phyloP scores from a whole-genome alignment of 2,797 vertebrate species.

The Limnodromus scolopaceus region DNA sequence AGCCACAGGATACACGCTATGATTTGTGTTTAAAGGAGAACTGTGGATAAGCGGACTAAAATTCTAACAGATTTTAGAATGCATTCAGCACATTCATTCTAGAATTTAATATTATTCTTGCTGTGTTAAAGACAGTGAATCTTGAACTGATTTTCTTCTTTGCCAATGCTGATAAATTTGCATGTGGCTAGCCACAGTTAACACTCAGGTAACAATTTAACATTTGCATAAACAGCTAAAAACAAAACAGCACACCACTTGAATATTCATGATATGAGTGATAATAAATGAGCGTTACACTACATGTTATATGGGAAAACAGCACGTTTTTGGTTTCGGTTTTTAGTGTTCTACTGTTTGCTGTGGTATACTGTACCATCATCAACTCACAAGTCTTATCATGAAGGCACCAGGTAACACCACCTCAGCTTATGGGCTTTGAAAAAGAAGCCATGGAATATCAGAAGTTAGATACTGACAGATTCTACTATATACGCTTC shows the following conservation, averaged over 20 bases:
- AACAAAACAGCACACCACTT: not conserved
- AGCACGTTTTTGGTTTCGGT: not conserved
- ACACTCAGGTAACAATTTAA: not conserved
- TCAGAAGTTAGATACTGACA: slow-evolving; percentile 34
- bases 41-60: not conserved
- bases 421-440: slow-evolving; percentile 68
- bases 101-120: not conserved
- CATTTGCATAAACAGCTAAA: not conserved
- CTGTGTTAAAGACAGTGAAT: not conserved
- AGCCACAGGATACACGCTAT: not conserved
- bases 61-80: not conserved
- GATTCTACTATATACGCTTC: not conserved
- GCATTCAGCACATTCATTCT: not conserved
- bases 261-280: not conserved
- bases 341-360: not conserved
- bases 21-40: not conserved
- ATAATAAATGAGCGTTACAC: not conserved
- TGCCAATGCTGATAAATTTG: not conserved
- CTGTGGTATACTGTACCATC: slow-evolving; percentile 15
- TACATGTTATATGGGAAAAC: slow-evolving; percentile 23
- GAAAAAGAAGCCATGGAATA: slow-evolving; percentile 59
- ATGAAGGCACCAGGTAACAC: slow-evolving; percentile 36
- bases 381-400: slow-evolving; percentile 32
- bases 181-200: not conserved
- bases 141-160: not conserved